Evolutionary conservation across 1,140 invertebrate species (phyloP).

Genomic region (Sminthurides bifidus): DNA sequence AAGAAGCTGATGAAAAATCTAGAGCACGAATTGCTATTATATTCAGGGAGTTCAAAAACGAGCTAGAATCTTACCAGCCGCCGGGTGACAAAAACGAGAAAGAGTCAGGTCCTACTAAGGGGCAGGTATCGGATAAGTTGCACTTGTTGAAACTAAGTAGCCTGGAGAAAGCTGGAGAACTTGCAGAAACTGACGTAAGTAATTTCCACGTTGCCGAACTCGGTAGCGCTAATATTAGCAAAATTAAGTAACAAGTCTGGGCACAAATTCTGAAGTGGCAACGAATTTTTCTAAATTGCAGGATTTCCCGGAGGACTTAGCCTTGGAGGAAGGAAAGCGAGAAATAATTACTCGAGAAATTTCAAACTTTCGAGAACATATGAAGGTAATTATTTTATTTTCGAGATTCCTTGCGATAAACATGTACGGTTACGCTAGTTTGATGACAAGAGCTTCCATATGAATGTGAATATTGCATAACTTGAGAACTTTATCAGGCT

Average conservation of each 20-base stretch:
- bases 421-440: too few relatives aligned
- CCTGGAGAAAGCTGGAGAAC: constrained; percentile 16
- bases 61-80: constrained; percentile 26
- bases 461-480: too few relatives aligned
- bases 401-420: too few relatives aligned
- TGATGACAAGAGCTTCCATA: too few relatives aligned
- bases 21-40: constrained; percentile 52
- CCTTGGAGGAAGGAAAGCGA: constrained; percentile 89
- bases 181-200: background rate
- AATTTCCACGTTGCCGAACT: constrained; percentile 8
- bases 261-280: too few relatives aligned
- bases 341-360: constrained; percentile 87
- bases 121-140: constrained; percentile 29
- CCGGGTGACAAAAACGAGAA: constrained; percentile 26
- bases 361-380: constrained; percentile 89
- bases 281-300: background rate
- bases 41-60: constrained; percentile 31
- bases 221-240: constrained; percentile 2
- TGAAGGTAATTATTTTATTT: constrained; percentile 59
- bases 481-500: too few relatives aligned
- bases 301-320: constrained; percentile 58
- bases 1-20: constrained; percentile 56
- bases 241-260: constrained; percentile 19
- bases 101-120: constrained; percentile 18
- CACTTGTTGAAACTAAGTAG: constrained; percentile 31